Evolutionary conservation across 2,888 invertebrate species (phyloP).

Genomic region (Hedya salicella): DNA sequence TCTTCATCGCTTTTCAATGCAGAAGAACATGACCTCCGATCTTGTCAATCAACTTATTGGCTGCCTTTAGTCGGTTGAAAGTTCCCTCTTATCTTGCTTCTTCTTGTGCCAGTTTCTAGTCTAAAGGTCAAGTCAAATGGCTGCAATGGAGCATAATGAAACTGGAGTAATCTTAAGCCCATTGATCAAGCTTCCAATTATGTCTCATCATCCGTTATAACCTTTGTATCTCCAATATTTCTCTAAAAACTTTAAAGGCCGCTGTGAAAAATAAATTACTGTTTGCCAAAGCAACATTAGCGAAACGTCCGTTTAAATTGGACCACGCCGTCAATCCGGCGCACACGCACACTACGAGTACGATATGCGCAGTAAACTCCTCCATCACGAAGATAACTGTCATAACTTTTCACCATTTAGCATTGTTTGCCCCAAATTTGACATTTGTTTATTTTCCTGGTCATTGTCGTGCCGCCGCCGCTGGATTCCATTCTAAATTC

Average conservation of each 20-base stretch:
- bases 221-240: conserved; percentile 6
- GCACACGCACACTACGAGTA: conserved; percentile 13
- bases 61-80: no score
- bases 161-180: no score
- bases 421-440: conserved; percentile 35
- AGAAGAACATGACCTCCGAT: no score
- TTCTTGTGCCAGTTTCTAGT: no score
- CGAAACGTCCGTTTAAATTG: conserved; percentile 27
- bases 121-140: no score
- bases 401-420: conserved; percentile 42
- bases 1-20: no score
- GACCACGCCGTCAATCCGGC: conserved; percentile 18
- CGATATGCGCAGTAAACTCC: conserved; percentile 16
- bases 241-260: conserved; percentile 11
- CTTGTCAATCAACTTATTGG: no score
- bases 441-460: conserved; percentile 37
- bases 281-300: conserved; percentile 16
- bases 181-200: neutral
- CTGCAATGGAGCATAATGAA: no score
- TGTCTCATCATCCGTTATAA: neutral
- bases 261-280: neutral
- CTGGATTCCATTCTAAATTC: conserved; percentile 19
- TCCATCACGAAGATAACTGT: conserved; percentile 40
- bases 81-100: no score
- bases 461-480: conserved; percentile 30